Evolutionary conservation across 2,888 invertebrate genomes (phyloP), one percentile per base, ranked within the genome.

Genomic region (Drosophila diplacantha): DNA sequence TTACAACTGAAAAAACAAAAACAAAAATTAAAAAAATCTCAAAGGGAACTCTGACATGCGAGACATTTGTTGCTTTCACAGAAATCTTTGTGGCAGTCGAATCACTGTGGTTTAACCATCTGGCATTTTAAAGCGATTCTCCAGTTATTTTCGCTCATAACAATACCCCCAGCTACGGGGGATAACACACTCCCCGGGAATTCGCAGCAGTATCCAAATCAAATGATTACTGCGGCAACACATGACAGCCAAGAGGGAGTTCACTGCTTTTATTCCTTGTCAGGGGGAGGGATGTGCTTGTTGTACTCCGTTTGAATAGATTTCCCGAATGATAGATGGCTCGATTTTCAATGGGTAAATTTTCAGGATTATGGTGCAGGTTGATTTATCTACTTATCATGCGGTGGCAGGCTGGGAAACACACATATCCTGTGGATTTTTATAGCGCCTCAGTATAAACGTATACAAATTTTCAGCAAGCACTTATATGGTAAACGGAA

Each of bases 141-240:
- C 60, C 65, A 64, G 62, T 69, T 73, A 63, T 72, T 73, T 73
- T 64, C 64, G 63, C 38, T 73, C 78, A 72, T 72, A 81, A 72
- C 59, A 77, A 71, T 62, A 26, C 63, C 22, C 44, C 43, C n/a
- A 31, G 18, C 44, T 24, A 14, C 3, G 14, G 7, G 22, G 29
- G 39, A 37, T 50, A 57, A 63, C 41, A 43, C 32, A 35, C 58
- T 43, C 43, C 37, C 14, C 34, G 38, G 62, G 62, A 61, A 60
- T 46, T 58, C 20, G 31, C 29, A 31, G 32, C 31, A 44, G 65
- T 58, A 62, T 41, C 68, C 74, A 75, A 71, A 76, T 76, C 72
- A 79, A 76, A 79, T 76, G 80, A 54, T 74, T 72, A 71, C 63
- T 57, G 68, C 55, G 58, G 57, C 74, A 72, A 71, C 80, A 76